phyloP scores from a whole-genome alignment of 35 echinoderm and acorn worm genomes.

The Hemicentrotus pulcherrimus region DNA sequence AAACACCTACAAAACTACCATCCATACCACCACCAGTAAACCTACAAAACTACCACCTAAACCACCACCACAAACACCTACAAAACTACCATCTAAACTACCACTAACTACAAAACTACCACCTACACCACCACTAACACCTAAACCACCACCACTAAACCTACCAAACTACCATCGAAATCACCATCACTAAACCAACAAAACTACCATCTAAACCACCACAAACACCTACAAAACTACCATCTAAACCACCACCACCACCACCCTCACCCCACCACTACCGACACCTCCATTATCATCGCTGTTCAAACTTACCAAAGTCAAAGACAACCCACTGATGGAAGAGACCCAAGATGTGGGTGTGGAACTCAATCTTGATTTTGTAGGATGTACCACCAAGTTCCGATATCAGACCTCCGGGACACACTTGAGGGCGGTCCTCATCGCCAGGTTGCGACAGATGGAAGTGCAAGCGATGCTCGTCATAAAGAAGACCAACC shows the following conservation, averaged over 20 bases:
- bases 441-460: slow-evolving; percentile 69
- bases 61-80: too few relatives aligned
- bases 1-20: too few relatives aligned
- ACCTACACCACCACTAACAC: too few relatives aligned
- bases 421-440: slow-evolving; percentile 79
- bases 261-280: not conserved
- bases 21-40: too few relatives aligned
- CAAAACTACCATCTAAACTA: too few relatives aligned
- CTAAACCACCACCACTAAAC: too few relatives aligned
- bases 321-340: slow-evolving; percentile 92
- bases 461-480: slow-evolving; percentile 85
- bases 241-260: not conserved
- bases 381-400: slow-evolving; percentile 47
- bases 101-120: too few relatives aligned
- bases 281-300: not conserved
- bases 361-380: slow-evolving; percentile 71
- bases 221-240: too few relatives aligned
- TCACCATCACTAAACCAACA: too few relatives aligned
- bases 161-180: too few relatives aligned
- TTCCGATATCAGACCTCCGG: slow-evolving; percentile 62
- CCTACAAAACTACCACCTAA: too few relatives aligned
- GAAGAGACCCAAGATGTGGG: slow-evolving; percentile 80
- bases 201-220: too few relatives aligned
- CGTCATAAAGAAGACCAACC: slow-evolving; percentile 88
- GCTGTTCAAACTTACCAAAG: slow-evolving; percentile 57